These are phyloP conservation scores for Parapristionchus giblindavisi DNA, from an alignment of 2,888 invertebrate species.

Conservation along the genomic window DNA sequence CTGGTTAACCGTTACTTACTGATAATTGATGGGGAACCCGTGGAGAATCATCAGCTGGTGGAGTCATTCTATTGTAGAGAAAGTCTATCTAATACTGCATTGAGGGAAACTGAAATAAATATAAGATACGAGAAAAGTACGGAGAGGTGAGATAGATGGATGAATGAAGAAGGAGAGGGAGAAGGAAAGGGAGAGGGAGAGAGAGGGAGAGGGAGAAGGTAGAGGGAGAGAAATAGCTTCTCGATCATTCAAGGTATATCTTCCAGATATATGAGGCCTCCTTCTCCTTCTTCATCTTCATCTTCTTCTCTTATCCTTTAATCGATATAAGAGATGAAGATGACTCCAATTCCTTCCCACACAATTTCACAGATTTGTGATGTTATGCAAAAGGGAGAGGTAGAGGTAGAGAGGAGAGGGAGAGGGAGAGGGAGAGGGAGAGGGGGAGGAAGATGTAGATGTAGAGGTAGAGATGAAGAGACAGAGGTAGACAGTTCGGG, in stretches of 20 bases:
- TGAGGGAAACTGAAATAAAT: too few species aligned
- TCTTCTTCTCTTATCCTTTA: slow-evolving; percentile 35
- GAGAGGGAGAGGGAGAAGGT: not conserved
- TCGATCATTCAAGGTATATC: not conserved
- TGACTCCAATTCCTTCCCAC: slow-evolving; percentile 14
- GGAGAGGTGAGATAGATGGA: too few species aligned
- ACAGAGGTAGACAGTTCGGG: slow-evolving; percentile 19
- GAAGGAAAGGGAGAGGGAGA: not conserved
- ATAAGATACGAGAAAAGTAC: too few species aligned
- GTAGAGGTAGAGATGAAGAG: slow-evolving; percentile 28
- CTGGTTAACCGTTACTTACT: slow-evolving; percentile 2
- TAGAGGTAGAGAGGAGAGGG: slow-evolving; percentile 33
- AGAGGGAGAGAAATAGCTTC: not conserved
- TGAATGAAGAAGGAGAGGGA: too few species aligned
- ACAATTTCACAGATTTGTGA: slow-evolving; percentile 6
- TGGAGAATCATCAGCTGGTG: slow-evolving; percentile 10
- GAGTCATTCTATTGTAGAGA: not conserved
- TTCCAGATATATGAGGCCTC: slow-evolving; percentile 39
- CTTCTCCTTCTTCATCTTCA: slow-evolving; percentile 41
- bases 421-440: not conserved
- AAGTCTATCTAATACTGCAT: not conserved
- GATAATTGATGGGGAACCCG: slow-evolving; percentile 27
- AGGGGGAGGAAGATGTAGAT: slow-evolving; percentile 18
- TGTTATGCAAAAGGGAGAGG: slow-evolving; percentile 32
- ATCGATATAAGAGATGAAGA: slow-evolving; percentile 23